Evolutionary conservation across 2,888 invertebrate species (phyloP).

Genomic region (Drosophila atripex): DNA sequence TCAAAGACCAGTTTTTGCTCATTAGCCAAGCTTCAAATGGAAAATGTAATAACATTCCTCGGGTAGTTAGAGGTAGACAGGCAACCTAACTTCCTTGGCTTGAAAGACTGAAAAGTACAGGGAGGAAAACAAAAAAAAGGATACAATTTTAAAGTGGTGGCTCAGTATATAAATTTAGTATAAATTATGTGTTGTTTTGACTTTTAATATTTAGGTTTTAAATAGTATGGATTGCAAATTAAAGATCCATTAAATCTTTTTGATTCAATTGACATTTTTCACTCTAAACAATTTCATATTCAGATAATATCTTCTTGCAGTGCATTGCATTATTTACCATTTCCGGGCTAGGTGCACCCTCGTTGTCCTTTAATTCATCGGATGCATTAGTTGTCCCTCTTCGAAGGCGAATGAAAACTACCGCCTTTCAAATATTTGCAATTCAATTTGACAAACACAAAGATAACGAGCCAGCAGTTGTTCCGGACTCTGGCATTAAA

Average conservation of each 20-base stretch:
- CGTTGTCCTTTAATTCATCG: constrained; percentile 15
- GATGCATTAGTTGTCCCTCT: constrained; percentile 8
- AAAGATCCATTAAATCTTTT: no score
- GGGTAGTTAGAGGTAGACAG: constrained; percentile 1
- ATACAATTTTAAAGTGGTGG: background rate
- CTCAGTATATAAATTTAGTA: no score
- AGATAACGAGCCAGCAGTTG: constrained; percentile 65
- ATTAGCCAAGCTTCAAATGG: constrained; percentile 38
- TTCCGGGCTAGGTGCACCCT: constrained; percentile 3
- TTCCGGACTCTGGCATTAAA: constrained; percentile 55
- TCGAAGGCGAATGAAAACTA: constrained; percentile 8
- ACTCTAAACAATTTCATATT: no score
- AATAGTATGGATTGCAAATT: no score
- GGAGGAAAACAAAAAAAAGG: background rate
- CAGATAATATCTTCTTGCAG: background rate
- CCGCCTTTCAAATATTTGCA: constrained; percentile 67
- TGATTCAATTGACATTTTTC: no score
- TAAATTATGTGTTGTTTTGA: no score
- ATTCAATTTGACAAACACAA: constrained; percentile 66
- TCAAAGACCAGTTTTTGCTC: constrained; percentile 42
- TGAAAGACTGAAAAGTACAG: background rate
- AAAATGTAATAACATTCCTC: constrained; percentile 24
- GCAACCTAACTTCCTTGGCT: background rate
- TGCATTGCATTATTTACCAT: background rate
- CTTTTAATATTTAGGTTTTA: no score